Conservation (phyloP, 1,140 invertebrate genomes). For the Heliconius melpomene region DNA sequence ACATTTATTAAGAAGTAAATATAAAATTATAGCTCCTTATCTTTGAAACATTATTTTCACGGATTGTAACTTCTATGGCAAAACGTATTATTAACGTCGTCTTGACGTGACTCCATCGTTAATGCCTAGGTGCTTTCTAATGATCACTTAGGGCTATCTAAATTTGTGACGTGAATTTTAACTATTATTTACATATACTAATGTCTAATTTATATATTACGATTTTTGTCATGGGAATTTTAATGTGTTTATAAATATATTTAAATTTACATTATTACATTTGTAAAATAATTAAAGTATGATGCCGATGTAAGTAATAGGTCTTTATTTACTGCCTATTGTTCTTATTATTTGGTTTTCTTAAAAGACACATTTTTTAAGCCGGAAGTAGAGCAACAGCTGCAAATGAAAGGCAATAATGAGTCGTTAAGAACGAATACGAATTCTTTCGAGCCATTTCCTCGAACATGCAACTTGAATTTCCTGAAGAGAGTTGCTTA, state of each 20-base stretch:
- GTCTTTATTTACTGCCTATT: neutral
- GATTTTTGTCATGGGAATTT: too few relatives aligned
- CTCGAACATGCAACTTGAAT: conserved; percentile 30
- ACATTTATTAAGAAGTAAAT: neutral
- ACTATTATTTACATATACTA: neutral
- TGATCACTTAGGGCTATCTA: conserved; percentile 38
- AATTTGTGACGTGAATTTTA: conserved; percentile 29
- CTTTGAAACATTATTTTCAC: neutral
- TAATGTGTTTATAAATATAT: neutral
- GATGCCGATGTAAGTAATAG: neutral
- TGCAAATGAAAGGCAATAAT: conserved; percentile 12
- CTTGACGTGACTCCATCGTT: conserved; percentile 34
- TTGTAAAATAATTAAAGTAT: neutral
- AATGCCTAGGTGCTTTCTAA: conserved; percentile 42
- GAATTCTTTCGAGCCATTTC: conserved; percentile 30
- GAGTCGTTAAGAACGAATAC: neutral
- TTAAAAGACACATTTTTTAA: neutral
- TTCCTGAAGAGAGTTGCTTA: conserved; percentile 31
- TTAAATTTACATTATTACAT: neutral
- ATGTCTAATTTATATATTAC: neutral
- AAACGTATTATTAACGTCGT: conserved; percentile 29
- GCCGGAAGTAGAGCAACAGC: neutral
- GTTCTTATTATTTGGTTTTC: neutral
- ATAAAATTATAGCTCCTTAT: neutral
- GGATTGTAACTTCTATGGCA: conserved; percentile 36